A percentile compares a stretch with the other conserved stretches of the same genome.
phyloP scores from a whole-genome alignment of 2,797 vertebrate genomes.

The Microhierax caerulescens region DNA sequence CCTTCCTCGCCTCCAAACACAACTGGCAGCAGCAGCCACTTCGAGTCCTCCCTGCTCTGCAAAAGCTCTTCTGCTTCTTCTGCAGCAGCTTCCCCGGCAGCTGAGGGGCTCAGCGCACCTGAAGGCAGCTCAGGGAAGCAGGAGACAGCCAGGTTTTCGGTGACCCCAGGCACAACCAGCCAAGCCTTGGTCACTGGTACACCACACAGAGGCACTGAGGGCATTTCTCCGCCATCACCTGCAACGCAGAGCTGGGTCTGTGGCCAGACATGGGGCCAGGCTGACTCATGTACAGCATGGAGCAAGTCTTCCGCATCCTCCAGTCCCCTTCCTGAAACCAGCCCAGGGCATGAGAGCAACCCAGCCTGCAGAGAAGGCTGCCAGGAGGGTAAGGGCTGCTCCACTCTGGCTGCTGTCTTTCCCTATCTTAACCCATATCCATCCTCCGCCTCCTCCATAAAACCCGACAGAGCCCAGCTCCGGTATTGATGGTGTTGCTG shows the following conservation, averaged over 20 bases:
- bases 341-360: not conserved
- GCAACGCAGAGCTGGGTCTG: not conserved
- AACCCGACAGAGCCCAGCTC: not conserved
- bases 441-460: not conserved
- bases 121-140: not conserved
- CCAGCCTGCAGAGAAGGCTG: not conserved
- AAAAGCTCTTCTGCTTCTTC: not conserved
- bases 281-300: not conserved
- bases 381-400: not conserved
- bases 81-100: not conserved
- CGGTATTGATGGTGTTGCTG: not conserved
- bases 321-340: not conserved
- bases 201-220: not conserved
- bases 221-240: not conserved
- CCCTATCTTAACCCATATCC: not conserved
- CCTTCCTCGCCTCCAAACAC: not conserved
- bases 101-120: not conserved
- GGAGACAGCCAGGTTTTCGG: not conserved
- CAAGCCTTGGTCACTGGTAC: not conserved
- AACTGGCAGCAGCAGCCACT: not conserved
- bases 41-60: too few species aligned
- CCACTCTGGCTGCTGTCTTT: not conserved
- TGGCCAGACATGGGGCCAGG: fast-evolving
- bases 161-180: not conserved
- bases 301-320: not conserved